Conservation (phyloP, 1,140 invertebrate species). For the Pantala flavescens region DNA sequence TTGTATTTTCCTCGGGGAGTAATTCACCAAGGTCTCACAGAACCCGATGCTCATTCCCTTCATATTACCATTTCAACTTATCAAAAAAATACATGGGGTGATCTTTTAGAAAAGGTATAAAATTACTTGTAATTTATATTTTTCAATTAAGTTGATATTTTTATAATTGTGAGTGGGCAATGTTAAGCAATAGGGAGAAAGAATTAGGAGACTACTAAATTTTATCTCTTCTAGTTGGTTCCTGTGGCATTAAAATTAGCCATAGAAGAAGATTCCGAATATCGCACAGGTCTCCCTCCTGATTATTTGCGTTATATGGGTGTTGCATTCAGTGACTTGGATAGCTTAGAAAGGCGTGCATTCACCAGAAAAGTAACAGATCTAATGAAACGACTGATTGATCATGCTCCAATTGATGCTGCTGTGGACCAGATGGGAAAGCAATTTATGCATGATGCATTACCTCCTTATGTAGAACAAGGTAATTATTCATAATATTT, state of each 20-base stretch:
- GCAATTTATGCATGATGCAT: constrained; percentile 70
- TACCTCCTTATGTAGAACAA: constrained; percentile 66
- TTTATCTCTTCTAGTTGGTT: constrained; percentile 41
- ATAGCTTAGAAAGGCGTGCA: constrained; percentile 37
- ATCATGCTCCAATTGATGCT: constrained; percentile 61
- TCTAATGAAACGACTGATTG: constrained; percentile 50
- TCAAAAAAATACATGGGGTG: constrained; percentile 81
- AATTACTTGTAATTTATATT: background rate
- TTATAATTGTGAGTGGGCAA: background rate
- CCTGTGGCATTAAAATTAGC: constrained; percentile 65
- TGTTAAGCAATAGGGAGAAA: background rate
- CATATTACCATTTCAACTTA: constrained; percentile 89
- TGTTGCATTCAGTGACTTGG: constrained; percentile 43
- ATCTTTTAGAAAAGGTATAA: constrained; percentile 65
- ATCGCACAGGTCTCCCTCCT: constrained; percentile 69
- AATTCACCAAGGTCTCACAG: constrained; percentile 81
- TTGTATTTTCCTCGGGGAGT: constrained; percentile 87
- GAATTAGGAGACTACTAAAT: background rate
- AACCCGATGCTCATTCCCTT: constrained; percentile 67
- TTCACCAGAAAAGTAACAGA: constrained; percentile 48
- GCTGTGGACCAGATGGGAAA: constrained; percentile 78
- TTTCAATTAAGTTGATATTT: background rate
- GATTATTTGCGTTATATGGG: constrained; percentile 68
- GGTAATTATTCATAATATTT: constrained; percentile 28
- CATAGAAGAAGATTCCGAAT: constrained; percentile 54